phyloP scores from a whole-genome alignment of 2,113 vertebrate genomes.

The Oncorhynchus masou region DNA sequence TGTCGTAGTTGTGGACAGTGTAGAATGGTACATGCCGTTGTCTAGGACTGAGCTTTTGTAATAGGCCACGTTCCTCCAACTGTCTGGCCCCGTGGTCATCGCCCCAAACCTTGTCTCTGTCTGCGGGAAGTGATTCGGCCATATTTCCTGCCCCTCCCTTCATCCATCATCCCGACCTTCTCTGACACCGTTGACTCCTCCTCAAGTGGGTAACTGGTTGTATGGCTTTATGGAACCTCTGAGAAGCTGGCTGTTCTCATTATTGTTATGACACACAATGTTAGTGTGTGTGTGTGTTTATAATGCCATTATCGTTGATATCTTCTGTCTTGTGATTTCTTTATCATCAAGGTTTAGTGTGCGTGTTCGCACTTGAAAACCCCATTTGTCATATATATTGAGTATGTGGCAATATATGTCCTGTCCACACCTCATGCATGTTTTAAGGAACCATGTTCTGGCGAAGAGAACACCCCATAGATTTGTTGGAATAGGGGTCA shows the following conservation, averaged over 20 bases:
- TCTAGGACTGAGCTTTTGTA: no score
- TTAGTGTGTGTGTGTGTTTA: not conserved
- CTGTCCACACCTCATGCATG: no score
- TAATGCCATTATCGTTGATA: not conserved
- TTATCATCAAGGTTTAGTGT: not conserved
- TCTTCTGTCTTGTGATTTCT: not conserved
- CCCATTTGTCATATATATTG: slow-evolving; percentile 19
- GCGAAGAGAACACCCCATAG: not conserved
- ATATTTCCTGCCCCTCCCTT: not conserved
- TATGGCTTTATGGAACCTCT: no score
- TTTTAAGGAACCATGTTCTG: no score
- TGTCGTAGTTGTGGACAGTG: no score
- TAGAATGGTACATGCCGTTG: no score
- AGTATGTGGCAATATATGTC: not conserved
- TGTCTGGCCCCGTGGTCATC: no score
- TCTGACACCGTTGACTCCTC: not conserved
- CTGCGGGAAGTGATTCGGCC: no score
- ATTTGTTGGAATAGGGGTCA: not conserved
- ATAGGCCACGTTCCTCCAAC: no score
- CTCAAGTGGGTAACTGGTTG: not conserved
- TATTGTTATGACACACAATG: no score
- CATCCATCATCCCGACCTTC: not conserved
- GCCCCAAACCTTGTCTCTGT: no score
- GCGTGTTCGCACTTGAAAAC: not conserved
- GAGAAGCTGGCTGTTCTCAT: no score